Base-by-base conservation (phyloP, 1,140 invertebrate species). In the Chionoecetes opilio region DNA sequence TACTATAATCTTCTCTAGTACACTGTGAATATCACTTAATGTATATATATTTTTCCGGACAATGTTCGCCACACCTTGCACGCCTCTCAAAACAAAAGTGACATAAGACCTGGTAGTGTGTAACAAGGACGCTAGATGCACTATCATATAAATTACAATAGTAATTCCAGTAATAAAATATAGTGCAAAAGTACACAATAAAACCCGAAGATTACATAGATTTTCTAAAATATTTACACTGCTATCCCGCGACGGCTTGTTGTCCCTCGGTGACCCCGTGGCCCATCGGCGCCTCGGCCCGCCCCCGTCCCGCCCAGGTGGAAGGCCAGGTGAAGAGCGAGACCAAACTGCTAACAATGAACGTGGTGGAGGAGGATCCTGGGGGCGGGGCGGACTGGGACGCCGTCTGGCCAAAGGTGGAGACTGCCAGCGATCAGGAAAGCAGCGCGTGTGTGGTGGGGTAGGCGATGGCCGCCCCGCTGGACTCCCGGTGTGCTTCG, bases 161-260 rank as follows among this genome's bases (percentile, higher is more conserved):
- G 38, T 53, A 93, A 46, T 31, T 86, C 38, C 38, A 85, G 92
- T 87, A 84, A 46, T 87, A 93, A 93, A 87, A 93, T 87, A 87
- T 84, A 93, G 84, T 93, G 82, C 92, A 93, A 93, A 86, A 93
- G 84, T 93, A 93, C 92, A 93, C 92, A 87, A 85, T 90, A 75
- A 86, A 92, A 87, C 92, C 82, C 84, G 82, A 87, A 86, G 82
- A 37, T 35, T 93, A 87, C 82, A 93, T 85, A 53, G 35, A 85
- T 38, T 41, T 38, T 29, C 84, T 93, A 35, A 82, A 38, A n/a
- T 82, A 82, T 82, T 38, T 90, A 90, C 88, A 90, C 88, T 90
- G 88, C 37, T 46, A 29, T 17, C 88, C 88, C 37, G 14, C 29
- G 34, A 26, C 88, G 29, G 88, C 82, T 82, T 53, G 38, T 53